phyloP scores from a whole-genome alignment of 2,797 vertebrate genomes.

The Hybognathus amarus region DNA sequence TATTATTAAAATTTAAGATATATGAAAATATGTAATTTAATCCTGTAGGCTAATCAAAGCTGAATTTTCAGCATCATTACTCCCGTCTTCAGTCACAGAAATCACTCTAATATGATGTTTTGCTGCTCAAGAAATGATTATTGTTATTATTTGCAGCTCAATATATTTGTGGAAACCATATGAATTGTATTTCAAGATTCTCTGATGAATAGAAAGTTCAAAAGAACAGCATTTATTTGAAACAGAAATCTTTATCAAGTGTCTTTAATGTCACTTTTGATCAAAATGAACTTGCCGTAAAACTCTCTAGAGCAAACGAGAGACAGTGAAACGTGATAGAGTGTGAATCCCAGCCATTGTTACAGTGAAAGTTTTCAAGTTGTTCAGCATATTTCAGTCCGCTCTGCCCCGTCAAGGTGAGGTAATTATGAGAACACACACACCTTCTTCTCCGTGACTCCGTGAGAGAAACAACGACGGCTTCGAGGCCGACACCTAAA shows the following conservation, averaged over 20 bases:
- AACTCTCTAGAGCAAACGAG: neutral
- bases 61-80: neutral
- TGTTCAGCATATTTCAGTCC: conserved; percentile 50
- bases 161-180: too few relatives aligned
- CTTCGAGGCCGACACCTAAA: conserved; percentile 64
- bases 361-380: conserved; percentile 47
- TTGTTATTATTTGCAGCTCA: too few relatives aligned
- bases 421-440: conserved; percentile 31
- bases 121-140: too few relatives aligned
- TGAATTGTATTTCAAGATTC: too few relatives aligned
- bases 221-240: too few relatives aligned
- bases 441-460: neutral
- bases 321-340: neutral
- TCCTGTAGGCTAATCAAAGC: too few relatives aligned
- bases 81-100: neutral
- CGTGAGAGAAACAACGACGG: conserved; percentile 5
- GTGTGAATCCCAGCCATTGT: conserved; percentile 45
- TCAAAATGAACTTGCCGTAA: neutral
- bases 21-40: neutral
- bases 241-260: neutral
- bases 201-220: too few relatives aligned
- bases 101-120: neutral
- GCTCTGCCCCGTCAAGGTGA: conserved; percentile 5
- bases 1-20: neutral
- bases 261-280: neutral